Base-by-base conservation (phyloP, 2,888 invertebrate species). In the Dyspetes luteomarginatus region DNA sequence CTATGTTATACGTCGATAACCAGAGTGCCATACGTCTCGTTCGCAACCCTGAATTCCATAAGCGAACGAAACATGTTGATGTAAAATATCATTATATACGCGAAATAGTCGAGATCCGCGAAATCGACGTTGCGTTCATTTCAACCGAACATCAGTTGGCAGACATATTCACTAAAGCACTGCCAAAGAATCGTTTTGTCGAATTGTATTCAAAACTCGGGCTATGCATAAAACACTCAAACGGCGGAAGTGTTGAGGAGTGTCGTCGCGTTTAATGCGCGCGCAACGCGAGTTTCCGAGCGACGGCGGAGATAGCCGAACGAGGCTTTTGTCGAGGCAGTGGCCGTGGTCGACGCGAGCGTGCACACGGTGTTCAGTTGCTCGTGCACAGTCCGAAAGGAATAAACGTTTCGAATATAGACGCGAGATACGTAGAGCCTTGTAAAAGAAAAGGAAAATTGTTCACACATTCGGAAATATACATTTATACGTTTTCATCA, bases 41-140 rank as follows among this genome's bases (percentile, higher is more conserved):
- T 0, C 28, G 52, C 3, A 72, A 72, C 22, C 78, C 65, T 3
- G 43, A 48, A 9, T 56, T 56, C 45, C 71, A 72, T 9, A 64
- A 78, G n/a, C 50, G 72, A 58, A 65, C 72, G 12, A 78, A 78
- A 17, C 58, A 78, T 65, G 58, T 78, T 0, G 65, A 78, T 15
- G 60, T 78, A 0, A 65, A 48, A 30, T 78, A 36, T 30, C 72
- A 72, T 30, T 78, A 28, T 26, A 36, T 60, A 3, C 28, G 67
- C 4, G 65, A 72, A 45, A 45, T 30, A 36, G 28, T 72, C 1
- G 43, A 56, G 28, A 77, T 67, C n/a, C 19, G 43, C 2, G 48
- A 22, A 43, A 67, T 81, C 5, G 58, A 26, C 9, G 17, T 81
- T 9, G 62, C 45, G 12, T 77, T 43, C 50, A 24, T 81, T 17